Base-by-base conservation (phyloP, 1,140 invertebrate genomes). In the Lutraria rhynchaena region DNA sequence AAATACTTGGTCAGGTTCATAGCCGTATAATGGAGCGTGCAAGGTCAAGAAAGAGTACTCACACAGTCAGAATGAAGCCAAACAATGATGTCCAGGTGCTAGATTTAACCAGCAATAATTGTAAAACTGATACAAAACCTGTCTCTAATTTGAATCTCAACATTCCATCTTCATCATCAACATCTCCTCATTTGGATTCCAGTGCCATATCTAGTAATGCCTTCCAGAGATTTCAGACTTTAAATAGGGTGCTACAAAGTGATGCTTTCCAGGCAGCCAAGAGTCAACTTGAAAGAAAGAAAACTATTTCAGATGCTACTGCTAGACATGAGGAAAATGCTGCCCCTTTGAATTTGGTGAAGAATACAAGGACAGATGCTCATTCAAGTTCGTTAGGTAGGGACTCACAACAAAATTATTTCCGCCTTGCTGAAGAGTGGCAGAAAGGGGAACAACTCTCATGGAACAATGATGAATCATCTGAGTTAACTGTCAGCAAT, bases 261-360 rank as follows among this genome's bases (percentile, higher is more conserved):
- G 76, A 80, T n/a, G 76, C 65, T 41, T 80, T 80, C 29, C 76
- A 80, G 33, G 49, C 61, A n/a, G 76, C 76, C 29, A 80, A 80
- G 60, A 80, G 44, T 70, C 63, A 70, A 44, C 49, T 80, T 1
- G 76, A 80, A 60, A 67, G 60, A 22, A 58, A 60, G 37, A 80
- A 80, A 58, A 13, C 15, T 27, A 19, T 55, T 3, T 24, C 13
- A 27, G 24, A 55, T n/a, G 29, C 41, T 55, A 22, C 24, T 13
- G 63, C 24, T 29, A 29, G 44, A 9, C 1, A 1, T 3, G 46
- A 80, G 15, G 65, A 70, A 19, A 19, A 24, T n/a, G 27, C 53
- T 13, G 22, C 35, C 11, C 60, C 76, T 0, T 44, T 80, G 7
- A 80, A 80, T 57, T 60, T 80, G 33, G 33, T 67, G 13, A 77